Percentiles rank a stretch among this genome's conserved stretches.
Conservation (phyloP, 2,797 vertebrate genomes). For the Galagoides demidoff region DNA sequence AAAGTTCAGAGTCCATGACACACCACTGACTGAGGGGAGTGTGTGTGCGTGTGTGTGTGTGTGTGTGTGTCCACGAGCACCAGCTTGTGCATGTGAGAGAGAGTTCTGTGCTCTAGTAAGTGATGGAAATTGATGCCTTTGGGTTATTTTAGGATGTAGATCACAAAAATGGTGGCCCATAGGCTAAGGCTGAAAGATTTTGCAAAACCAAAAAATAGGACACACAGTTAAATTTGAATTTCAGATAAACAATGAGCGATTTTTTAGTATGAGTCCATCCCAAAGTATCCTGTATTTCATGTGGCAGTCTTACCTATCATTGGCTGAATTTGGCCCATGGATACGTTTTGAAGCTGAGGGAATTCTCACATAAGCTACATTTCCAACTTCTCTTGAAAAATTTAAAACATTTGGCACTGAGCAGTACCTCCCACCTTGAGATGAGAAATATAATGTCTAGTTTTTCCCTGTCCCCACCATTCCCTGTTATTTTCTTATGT, state of each 20-base stretch:
- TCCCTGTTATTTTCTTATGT: neutral
- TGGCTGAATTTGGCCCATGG: neutral
- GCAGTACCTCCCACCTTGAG: neutral
- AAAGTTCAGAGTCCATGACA: neutral
- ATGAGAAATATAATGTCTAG: neutral
- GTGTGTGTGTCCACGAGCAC: neutral
- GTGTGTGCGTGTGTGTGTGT: neutral
- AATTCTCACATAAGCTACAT: neutral
- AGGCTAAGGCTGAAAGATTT: neutral
- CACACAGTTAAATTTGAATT: constrained; percentile 36
- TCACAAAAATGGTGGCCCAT: neutral
- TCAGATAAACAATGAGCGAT: neutral
- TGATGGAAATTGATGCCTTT: neutral
- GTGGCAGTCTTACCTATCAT: neutral
- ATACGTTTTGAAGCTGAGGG: neutral
- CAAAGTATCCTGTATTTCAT: neutral
- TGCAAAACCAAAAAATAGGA: neutral
- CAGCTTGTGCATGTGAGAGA: neutral
- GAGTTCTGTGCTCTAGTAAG: neutral
- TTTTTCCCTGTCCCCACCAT: neutral
- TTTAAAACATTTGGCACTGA: neutral
- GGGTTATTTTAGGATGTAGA: neutral
- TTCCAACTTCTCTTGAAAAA: constrained; percentile 17
- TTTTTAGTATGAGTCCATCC: neutral
- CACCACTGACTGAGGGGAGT: neutral